A percentile compares a stretch with the other conserved stretches of the same genome.
These are phyloP conservation scores for Artibeus jamaicensis DNA, from an alignment of 2,797 vertebrate species.

Conservation along the genomic window DNA sequence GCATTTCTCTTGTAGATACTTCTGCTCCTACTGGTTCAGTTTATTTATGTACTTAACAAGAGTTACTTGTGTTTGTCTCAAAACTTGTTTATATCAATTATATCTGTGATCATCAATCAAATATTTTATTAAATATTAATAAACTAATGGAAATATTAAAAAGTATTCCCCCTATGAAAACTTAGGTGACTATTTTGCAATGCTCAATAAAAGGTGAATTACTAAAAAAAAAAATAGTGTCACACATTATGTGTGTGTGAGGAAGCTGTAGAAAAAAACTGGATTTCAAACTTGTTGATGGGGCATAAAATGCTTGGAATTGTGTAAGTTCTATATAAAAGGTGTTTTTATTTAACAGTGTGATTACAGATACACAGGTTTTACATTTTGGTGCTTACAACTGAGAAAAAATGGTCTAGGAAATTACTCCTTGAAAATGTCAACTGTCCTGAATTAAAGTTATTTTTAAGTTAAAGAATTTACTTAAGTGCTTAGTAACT, in stretches of 20 bases:
- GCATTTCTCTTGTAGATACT: neutral
- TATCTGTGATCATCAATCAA: neutral
- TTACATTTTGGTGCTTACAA: neutral
- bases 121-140: conserved; percentile 15
- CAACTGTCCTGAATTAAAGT: neutral
- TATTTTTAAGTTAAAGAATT: neutral
- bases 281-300: neutral
- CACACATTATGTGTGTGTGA: neutral
- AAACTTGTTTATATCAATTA: neutral
- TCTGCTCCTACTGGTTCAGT: neutral
- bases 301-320: neutral
- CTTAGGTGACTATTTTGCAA: neutral
- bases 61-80: neutral
- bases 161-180: neutral
- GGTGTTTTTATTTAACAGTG: neutral
- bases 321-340: neutral
- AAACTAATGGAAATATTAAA: neutral
- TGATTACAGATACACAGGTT: neutral
- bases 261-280: neutral
- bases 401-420: neutral
- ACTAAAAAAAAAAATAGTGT: neutral
- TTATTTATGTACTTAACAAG: neutral
- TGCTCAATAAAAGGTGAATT: neutral
- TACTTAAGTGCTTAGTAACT: neutral
- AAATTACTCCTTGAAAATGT: neutral